Base-by-base conservation (phyloP, 2,888 invertebrate genomes). In the Drosophila pseudotakahashii region DNA sequence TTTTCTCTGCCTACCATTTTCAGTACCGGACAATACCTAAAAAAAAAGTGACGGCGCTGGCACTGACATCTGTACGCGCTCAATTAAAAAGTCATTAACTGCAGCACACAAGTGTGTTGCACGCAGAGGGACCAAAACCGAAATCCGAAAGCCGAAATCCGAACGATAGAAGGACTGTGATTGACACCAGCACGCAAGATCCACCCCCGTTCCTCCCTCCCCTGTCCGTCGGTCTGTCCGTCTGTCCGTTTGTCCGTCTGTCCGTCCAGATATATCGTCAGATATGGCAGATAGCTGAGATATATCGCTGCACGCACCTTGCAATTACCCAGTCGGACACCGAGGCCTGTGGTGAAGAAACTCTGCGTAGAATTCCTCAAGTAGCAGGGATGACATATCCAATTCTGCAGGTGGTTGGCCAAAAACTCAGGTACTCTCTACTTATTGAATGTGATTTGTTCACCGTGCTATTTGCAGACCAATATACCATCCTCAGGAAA, bases 21-120 rank as follows among this genome's bases (percentile, higher is more conserved):
- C 53, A 13, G 61, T 68, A 70, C 47, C 69, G 16, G 70, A 59
- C 74, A 85, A 86, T 80, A 42, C 6, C n/a, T n/a, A n/a, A 6
- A 6, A 78, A 75, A 86, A 83, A 87, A 77, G 76, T 74, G 84
- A 82, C 84, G 84, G 82, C 84, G 84, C 81, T 48, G 81, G 54
- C 72, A 73, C 79, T 71, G 82, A 78, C 87, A 82, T 87, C 81
- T 87, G 88, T 81, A 81, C 64, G 85, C 69, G 79, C 82, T 81
- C 85, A 83, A 83, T 83, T 87, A 87, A 83, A 87, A 87, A 84
- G 88, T 83, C 83, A 83, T 87, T 87, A 87, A 84, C 88, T 73
- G 77, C 51, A 10, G 45, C 57, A 66, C 14, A 42, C 34, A 51
- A 41, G 45, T 41, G 50, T 34, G 47, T 13, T 42, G 48, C 41